Base-by-base conservation (phyloP, 2,888 invertebrate species). In the Cephus pygmeus region DNA sequence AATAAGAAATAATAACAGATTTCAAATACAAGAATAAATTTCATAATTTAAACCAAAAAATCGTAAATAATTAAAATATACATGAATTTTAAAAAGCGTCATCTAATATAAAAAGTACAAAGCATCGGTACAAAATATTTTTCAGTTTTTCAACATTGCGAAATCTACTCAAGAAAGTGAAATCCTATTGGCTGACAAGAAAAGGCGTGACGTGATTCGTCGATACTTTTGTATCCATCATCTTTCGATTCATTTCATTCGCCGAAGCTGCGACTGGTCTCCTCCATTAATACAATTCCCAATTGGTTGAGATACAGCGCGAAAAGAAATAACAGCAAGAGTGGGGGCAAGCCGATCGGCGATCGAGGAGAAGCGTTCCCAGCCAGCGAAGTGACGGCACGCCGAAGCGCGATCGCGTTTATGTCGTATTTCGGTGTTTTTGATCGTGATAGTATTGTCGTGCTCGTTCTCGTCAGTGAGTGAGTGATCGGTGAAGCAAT, bases 381-480 rank as follows among this genome's bases (percentile, higher is more conserved):
- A 71, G 71, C 31, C 71, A 71, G 79, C 78, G 79, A 69, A 83
- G 84, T 83, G 84, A 88, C 85, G 83, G 84, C 83, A 87, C 85
- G 86, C 85, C 83, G 83, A 83, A 76, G 81, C 79, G 82, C 79
- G 81, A 81, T 75, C 75, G 79, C 83, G 83, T 84, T 86, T 88
- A 87, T 87, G 88, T 86, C 82, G 85, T 80, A 85, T 87, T 84
- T 85, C 79, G 82, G 85, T 80, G 80, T 84, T 80, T 81, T 84
- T 83, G 85, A 81, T 81, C 78, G 56, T 15, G 56, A 56, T 56
- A 56, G 56, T 15, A 56, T 56, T 56, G 56, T 56, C 56, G 56
- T 56, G 56, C 80, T 80, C 79, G 81, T 78, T 77, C 79, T 75
- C 73, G 77, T 74, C 35, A 56, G 75, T 73, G 68, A 76, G 79